A percentile compares a stretch with the other conserved stretches of the same genome.
phyloP scores from a whole-genome alignment of 2,888 invertebrate genomes.

The Sepiola atlantica region DNA sequence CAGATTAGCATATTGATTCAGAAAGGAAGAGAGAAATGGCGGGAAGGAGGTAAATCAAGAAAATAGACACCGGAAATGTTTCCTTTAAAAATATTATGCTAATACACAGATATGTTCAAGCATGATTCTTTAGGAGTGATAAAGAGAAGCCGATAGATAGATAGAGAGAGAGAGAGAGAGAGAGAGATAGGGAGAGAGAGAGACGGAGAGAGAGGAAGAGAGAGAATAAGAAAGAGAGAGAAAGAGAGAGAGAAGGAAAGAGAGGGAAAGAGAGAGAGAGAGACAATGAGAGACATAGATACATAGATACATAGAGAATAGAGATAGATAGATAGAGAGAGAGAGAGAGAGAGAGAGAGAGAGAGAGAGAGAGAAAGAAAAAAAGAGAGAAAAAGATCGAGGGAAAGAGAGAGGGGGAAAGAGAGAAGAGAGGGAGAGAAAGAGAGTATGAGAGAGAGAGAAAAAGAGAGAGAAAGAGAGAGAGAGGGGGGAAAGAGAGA shows the following conservation, averaged over 20 bases:
- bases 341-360: neutral
- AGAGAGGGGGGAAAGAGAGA: too few relatives aligned
- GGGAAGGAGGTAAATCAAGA: too few relatives aligned
- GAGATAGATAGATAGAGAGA: neutral
- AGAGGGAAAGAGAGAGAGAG: neutral
- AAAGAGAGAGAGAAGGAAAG: neutral
- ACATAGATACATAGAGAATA: too few relatives aligned
- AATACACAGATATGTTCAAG: too few relatives aligned
- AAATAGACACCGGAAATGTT: too few relatives aligned
- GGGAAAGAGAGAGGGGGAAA: neutral
- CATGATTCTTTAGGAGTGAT: too few relatives aligned
- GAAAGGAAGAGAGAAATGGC: neutral
- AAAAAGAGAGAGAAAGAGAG: neutral
- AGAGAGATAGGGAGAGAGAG: neutral
- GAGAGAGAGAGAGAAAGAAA: neutral
- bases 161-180: neutral
- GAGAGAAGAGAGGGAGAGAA: neutral
- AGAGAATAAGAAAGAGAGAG: neutral
- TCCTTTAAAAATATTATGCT: too few relatives aligned
- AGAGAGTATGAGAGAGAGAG: neutral
- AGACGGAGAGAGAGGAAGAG: too few relatives aligned
- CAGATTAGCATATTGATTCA: neutral
- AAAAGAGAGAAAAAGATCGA: too few relatives aligned
- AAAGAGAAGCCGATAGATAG: too few relatives aligned
- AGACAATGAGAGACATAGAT: rapidly evolving